Conservation (phyloP, 2,797 vertebrate genomes). For the Salarias fasciatus region DNA sequence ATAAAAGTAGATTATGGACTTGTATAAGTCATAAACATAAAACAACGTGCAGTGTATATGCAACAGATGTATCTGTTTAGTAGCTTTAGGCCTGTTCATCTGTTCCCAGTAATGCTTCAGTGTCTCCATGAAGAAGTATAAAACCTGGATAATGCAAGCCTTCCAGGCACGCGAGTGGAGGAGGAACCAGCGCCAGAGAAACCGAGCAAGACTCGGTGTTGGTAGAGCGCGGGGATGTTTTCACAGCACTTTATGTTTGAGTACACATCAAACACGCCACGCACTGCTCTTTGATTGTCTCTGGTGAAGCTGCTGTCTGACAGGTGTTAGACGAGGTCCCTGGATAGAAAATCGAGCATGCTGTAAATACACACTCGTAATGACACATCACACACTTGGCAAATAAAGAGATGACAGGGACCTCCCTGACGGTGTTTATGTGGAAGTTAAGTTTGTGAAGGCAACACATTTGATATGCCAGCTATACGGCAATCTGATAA, state of each 20-base stretch:
- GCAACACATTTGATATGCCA: conserved; percentile 49
- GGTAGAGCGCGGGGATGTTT: conserved; percentile 83
- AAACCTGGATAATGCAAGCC: conserved; percentile 47
- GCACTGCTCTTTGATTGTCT: conserved; percentile 87
- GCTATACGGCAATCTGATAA: conserved; percentile 51
- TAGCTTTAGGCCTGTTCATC: conserved; percentile 52
- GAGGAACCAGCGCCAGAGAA: conserved; percentile 44
- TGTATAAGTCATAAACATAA: conserved; percentile 38
- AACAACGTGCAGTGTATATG: conserved; percentile 19
- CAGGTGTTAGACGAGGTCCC: conserved; percentile 84
- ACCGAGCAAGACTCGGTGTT: conserved; percentile 67
- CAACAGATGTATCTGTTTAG: conserved; percentile 60
- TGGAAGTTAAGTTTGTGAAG: conserved; percentile 55
- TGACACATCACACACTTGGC: conserved; percentile 54
- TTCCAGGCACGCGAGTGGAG: conserved; percentile 43
- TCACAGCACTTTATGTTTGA: conserved; percentile 86
- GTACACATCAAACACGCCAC: conserved; percentile 91
- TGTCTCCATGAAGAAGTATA: conserved; percentile 38
- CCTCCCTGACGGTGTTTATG: conserved; percentile 73
- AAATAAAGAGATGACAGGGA: conserved; percentile 85
- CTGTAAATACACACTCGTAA: conserved; percentile 62
- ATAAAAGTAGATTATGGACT: background rate
- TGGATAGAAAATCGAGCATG: conserved; percentile 40
- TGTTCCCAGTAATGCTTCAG: conserved; percentile 31
- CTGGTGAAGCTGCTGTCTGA: conserved; percentile 87